phyloP scores from a whole-genome alignment of 2,888 invertebrate genomes.

The Caenorhabditis angaria region DNA sequence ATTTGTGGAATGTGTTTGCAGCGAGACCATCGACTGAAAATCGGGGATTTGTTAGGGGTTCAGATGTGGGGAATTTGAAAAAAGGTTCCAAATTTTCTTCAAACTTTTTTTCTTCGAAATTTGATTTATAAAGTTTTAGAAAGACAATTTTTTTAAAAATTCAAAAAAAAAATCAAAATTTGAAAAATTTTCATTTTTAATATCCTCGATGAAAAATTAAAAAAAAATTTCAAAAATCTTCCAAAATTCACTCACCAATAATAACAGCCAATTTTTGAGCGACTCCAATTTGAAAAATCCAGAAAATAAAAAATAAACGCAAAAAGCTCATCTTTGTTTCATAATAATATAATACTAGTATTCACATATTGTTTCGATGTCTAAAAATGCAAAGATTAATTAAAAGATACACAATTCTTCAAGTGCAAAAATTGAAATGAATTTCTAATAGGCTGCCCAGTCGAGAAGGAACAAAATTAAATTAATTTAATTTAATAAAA shows the following conservation, averaged over 20 bases:
- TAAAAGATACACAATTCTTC: not conserved
- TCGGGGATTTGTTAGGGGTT: not conserved
- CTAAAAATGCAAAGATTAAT: not conserved
- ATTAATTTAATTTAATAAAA: not conserved
- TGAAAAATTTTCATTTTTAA: not conserved
- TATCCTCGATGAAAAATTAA: not conserved
- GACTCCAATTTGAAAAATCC: not conserved
- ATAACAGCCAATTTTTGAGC: conserved; percentile 37
- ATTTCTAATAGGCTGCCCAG: not conserved
- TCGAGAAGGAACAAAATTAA: not conserved
- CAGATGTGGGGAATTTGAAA: no score
- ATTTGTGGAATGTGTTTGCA: conserved; percentile 52
- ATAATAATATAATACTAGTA: not conserved
- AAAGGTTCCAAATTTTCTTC: not conserved
- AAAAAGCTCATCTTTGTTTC: conserved; percentile 2
- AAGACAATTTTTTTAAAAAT: not conserved
- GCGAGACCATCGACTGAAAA: conserved; percentile 54
- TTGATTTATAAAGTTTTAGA: not conserved
- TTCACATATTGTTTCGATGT: not conserved
- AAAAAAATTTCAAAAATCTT: not conserved
- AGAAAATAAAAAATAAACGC: not conserved
- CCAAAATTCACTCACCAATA: conserved; percentile 9
- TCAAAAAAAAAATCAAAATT: not conserved
- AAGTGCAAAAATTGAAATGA: conserved; percentile 2
- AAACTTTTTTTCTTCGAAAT: not conserved